Conservation (phyloP, 2,797 vertebrate species). For the Brachyrhaphis roseni region DNA sequence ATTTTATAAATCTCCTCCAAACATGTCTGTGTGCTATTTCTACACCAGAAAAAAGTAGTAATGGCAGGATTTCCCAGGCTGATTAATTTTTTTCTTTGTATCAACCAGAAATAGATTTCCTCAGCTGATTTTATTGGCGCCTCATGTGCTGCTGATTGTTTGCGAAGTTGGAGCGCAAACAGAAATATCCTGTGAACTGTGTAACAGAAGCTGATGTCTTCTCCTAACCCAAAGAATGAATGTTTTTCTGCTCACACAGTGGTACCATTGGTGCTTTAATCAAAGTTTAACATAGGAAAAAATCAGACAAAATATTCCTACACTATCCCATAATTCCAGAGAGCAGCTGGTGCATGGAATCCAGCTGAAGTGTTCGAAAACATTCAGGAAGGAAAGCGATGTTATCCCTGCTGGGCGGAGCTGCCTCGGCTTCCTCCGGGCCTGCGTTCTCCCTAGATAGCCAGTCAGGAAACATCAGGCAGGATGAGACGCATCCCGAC, state of each 20-base stretch:
- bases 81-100: conserved; percentile 52
- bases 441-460: conserved; percentile 74
- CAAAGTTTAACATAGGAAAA: conserved; percentile 6
- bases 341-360: conserved; percentile 64
- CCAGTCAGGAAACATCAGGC: conserved; percentile 77
- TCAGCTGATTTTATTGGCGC: conserved; percentile 47
- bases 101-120: conserved; percentile 57
- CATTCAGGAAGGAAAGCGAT: conserved; percentile 80
- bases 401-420: conserved; percentile 76
- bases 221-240: not conserved
- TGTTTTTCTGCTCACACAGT: not conserved
- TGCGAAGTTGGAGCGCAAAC: conserved; percentile 25
- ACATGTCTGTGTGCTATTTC: conserved; percentile 20
- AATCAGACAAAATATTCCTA: conserved; percentile 11
- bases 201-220: conserved; percentile 8
- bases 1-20: conserved; percentile 28
- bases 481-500: conserved; percentile 79
- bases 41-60: conserved; percentile 24
- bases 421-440: conserved; percentile 68
- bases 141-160: conserved; percentile 46
- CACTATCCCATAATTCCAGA: conserved; percentile 59
- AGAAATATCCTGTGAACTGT: conserved; percentile 34
- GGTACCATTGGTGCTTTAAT: not conserved
- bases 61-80: conserved; percentile 61
- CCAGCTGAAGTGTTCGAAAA: conserved; percentile 66